Evolutionary conservation across 2,888 invertebrate genomes (phyloP).

Genomic region (Colostygia pectinataria): DNA sequence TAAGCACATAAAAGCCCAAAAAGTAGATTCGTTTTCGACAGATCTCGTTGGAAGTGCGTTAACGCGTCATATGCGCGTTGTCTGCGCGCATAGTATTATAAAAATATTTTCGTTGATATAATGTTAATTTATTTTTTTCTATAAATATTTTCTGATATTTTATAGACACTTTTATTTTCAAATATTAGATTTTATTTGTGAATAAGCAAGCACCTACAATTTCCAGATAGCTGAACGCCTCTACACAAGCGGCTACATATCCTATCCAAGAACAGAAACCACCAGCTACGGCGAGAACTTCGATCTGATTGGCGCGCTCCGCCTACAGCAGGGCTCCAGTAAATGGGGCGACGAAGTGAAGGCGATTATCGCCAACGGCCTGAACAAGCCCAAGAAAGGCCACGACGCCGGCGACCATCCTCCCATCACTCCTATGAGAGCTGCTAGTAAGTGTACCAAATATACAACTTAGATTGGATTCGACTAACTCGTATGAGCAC

Average conservation of each 20-base stretch:
- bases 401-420: constrained; percentile 99
- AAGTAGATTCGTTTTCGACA: too few species aligned
- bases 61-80: too few species aligned
- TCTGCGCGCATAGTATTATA: too few species aligned
- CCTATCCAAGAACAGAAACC: constrained; percentile 99
- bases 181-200: too few species aligned
- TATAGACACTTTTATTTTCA: too few species aligned
- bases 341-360: constrained; percentile 92
- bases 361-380: constrained; percentile 87
- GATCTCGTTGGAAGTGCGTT: too few species aligned
- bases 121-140: too few species aligned
- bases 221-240: constrained; percentile 86
- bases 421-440: constrained; percentile 98
- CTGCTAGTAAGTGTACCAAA: constrained; percentile 81
- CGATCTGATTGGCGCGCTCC: constrained; percentile 90
- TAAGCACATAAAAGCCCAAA: too few species aligned
- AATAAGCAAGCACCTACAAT: too few species aligned
- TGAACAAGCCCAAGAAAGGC: constrained; percentile 92
- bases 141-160: too few species aligned
- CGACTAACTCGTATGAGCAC: too few species aligned
- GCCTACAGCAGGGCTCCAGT: constrained; percentile 86
- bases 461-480: neutral
- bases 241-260: constrained; percentile 98
- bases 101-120: too few species aligned
- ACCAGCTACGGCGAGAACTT: constrained; percentile 97